A percentile compares a stretch with the other conserved stretches of the same genome.
Conservation (phyloP, 2,113 vertebrate species). For the Pluvianellus socialis region DNA sequence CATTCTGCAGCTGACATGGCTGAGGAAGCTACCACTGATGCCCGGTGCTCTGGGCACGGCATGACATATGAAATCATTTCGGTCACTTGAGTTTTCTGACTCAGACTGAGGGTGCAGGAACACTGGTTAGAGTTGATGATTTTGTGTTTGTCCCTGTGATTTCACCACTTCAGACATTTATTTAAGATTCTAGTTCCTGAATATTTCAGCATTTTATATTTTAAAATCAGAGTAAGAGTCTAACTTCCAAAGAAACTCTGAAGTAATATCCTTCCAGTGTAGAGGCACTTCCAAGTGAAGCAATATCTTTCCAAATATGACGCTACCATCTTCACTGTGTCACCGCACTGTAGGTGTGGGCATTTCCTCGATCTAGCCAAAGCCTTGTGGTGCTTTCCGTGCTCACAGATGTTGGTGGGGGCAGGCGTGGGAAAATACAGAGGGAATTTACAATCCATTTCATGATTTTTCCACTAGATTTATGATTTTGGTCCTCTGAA, state of each 20-base stretch:
- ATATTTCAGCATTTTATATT: not conserved
- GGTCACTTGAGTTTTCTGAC: not conserved
- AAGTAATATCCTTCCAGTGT: not conserved
- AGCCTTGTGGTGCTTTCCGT: accelerated
- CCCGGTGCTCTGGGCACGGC: not conserved
- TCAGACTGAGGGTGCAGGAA: not conserved
- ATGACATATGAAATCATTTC: not conserved
- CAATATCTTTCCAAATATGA: not conserved
- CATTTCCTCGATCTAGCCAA: not conserved
- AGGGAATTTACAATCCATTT: not conserved
- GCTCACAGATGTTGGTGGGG: not conserved
- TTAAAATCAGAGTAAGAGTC: not conserved
- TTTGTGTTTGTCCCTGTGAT: not conserved
- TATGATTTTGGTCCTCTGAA: not conserved
- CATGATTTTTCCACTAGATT: not conserved
- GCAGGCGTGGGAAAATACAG: not conserved
- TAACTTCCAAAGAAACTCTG: not conserved
- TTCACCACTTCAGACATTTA: conserved; percentile 22
- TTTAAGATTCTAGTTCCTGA: not conserved
- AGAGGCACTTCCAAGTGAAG: not conserved
- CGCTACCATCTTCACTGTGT: not conserved
- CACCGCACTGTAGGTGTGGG: accelerated
- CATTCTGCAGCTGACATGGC: accelerated
- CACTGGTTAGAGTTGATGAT: not conserved
- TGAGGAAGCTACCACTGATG: not conserved